Evolutionary conservation across 2,113 vertebrate species (phyloP).

Genomic region (Elaphurus davidianus): DNA sequence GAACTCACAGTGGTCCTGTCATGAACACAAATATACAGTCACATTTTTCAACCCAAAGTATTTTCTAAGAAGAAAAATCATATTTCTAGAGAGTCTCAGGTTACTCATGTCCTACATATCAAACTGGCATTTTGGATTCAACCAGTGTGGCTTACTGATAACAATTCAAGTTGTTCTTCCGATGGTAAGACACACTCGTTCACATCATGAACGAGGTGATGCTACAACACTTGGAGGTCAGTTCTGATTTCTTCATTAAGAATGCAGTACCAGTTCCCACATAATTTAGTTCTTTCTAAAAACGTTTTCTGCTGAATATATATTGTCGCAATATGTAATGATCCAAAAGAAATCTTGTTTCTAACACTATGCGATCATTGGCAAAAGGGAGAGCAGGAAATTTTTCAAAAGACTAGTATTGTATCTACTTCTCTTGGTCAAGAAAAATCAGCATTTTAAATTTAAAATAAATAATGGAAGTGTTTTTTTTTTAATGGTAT

Average conservation of each 20-base stretch:
- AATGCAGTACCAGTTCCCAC: not conserved
- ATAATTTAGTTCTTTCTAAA: slow-evolving; percentile 6
- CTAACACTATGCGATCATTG: not conserved
- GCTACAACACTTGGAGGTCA: not conserved
- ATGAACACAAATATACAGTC: not conserved
- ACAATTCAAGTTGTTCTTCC: not conserved
- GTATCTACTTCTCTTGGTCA: slow-evolving; percentile 47
- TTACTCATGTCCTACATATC: not conserved
- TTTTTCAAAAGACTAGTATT: slow-evolving; percentile 52
- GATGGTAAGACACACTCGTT: not conserved
- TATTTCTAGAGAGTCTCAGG: not conserved
- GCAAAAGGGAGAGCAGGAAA: slow-evolving; percentile 56
- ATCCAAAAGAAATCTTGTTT: not conserved
- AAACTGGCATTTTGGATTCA: not conserved
- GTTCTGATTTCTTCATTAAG: not conserved
- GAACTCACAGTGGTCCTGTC: not conserved
- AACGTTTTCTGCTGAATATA: slow-evolving; percentile 38
- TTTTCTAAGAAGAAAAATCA: slow-evolving; percentile 3
- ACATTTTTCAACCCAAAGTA: not conserved
- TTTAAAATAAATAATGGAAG: slow-evolving; percentile 51
- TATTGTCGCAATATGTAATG: not conserved
- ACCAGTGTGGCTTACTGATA: not conserved
- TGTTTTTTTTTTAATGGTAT: not conserved
- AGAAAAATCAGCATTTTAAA: slow-evolving; percentile 55
- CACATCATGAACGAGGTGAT: not conserved